A percentile compares a stretch with the other conserved stretches of the same genome.
These are phyloP conservation scores for Lasioglossum villosulum DNA, from an alignment of 2,888 invertebrate genomes.

Conservation along the genomic window DNA sequence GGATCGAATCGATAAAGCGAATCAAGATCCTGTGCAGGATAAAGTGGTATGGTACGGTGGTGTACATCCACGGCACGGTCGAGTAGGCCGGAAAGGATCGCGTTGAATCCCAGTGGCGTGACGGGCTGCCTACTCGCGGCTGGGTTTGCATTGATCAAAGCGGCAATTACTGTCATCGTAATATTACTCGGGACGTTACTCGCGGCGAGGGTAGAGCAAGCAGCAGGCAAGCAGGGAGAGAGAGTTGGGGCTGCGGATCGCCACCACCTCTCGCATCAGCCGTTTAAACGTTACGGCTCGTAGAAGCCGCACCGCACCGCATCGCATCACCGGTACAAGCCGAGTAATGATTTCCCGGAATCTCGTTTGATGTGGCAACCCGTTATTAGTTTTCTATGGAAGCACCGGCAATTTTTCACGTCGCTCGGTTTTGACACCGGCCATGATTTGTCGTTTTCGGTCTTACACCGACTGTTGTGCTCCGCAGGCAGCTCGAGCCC, in stretches of 20 bases:
- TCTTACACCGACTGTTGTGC: background rate
- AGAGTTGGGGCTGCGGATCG: slow-evolving; percentile 39
- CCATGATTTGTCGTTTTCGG: slow-evolving; percentile 7
- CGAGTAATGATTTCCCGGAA: slow-evolving; percentile 78
- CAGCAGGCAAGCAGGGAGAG: slow-evolving; percentile 29
- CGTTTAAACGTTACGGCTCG: slow-evolving; percentile 65
- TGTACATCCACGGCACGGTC: slow-evolving; percentile 56
- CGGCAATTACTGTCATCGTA: slow-evolving; percentile 83
- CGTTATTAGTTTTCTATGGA: slow-evolving; percentile 77
- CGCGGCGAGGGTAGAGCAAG: slow-evolving; percentile 69
- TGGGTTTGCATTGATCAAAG: slow-evolving; percentile 82
- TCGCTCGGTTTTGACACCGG: slow-evolving; percentile 60
- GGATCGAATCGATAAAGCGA: slow-evolving; percentile 21
- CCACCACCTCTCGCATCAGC: slow-evolving; percentile 47
- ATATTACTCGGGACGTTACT: slow-evolving; percentile 82
- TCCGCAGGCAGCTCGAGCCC: background rate
- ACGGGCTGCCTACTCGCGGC: slow-evolving; percentile 77
- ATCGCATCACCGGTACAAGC: slow-evolving; percentile 38
- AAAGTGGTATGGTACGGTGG: slow-evolving; percentile 22
- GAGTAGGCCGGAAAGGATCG: slow-evolving; percentile 70
- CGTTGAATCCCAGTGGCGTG: slow-evolving; percentile 73
- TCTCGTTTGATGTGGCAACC: slow-evolving; percentile 74
- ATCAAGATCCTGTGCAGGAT: slow-evolving; percentile 29
- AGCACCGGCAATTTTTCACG: slow-evolving; percentile 71
- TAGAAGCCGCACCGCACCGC: slow-evolving; percentile 37